phyloP scores from a whole-genome alignment of 2,888 invertebrate genomes.

The Harpagoxenus sublaevis region DNA sequence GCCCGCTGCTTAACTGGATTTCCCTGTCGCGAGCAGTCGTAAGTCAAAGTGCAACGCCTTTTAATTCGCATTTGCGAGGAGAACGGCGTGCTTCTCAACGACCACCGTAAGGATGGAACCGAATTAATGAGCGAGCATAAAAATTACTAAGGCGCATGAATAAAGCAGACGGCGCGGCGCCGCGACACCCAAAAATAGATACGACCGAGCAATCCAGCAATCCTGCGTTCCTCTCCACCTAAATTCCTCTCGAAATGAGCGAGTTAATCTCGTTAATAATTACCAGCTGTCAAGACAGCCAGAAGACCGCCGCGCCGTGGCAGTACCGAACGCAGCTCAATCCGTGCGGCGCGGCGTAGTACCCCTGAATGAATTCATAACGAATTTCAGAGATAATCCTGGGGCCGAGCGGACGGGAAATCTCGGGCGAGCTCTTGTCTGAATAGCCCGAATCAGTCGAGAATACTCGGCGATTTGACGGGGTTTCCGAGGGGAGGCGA shows the following conservation, averaged over 20 bases:
- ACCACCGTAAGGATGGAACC: not conserved
- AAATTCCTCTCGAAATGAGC: not conserved
- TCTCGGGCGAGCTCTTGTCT: conserved; percentile 48
- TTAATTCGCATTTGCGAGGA: conserved; percentile 41
- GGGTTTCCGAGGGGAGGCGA: conserved; percentile 16
- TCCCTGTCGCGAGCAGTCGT: conserved; percentile 12
- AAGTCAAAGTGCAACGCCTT: conserved; percentile 50
- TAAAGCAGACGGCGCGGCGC: not conserved
- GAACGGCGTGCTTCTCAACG: not conserved
- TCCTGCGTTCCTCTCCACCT: not conserved
- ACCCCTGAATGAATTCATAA: conserved; percentile 50
- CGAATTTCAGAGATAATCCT: conserved; percentile 55
- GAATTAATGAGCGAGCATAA: conserved; percentile 47
- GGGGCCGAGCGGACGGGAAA: conserved; percentile 30
- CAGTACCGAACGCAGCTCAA: conserved; percentile 23
- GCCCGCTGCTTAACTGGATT: conserved; percentile 46
- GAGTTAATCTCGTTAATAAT: conserved; percentile 57
- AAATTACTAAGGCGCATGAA: conserved; percentile 34
- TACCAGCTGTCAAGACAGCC: conserved; percentile 49
- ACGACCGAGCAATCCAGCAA: not conserved
- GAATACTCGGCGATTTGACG: conserved; percentile 54
- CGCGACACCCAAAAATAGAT: conserved; percentile 43
- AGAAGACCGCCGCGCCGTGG: conserved; percentile 33
- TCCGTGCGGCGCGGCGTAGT: not conserved
- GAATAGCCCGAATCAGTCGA: conserved; percentile 59